Evolutionary conservation across 2,113 vertebrate species (phyloP).

Genomic region (Protobothrops flavoviridis): DNA sequence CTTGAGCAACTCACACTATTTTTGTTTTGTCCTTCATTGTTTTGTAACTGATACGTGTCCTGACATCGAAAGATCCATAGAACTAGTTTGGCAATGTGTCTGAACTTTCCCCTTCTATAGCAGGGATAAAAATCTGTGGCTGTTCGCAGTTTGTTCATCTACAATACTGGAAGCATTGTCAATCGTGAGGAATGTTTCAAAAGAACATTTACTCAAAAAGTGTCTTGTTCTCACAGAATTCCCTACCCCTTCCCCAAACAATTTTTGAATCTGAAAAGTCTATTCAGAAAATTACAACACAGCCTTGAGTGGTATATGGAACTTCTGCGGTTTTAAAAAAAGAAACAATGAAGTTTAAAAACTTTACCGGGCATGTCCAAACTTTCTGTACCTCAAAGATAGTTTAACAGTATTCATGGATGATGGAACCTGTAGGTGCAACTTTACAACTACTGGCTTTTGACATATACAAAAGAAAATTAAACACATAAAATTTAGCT

Average conservation of each 20-base stretch:
- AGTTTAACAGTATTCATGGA: background rate
- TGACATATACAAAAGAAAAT: background rate
- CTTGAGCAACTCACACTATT: background rate
- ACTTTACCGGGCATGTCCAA: background rate
- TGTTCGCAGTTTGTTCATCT: background rate
- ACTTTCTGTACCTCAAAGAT: background rate
- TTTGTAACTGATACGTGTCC: background rate
- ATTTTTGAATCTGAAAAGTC: background rate
- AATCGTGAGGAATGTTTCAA: background rate
- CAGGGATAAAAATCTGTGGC: background rate
- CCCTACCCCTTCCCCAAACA: background rate
- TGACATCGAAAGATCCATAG: background rate
- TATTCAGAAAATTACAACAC: background rate
- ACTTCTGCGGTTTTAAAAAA: background rate
- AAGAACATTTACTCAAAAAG: background rate
- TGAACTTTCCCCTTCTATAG: background rate
- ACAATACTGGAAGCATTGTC: background rate
- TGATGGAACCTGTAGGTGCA: background rate
- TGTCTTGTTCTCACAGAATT: background rate
- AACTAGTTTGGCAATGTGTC: background rate
- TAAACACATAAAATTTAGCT: background rate
- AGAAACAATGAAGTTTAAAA: background rate
- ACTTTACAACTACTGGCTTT: background rate
- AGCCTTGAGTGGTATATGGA: background rate
- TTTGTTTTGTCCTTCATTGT: background rate